Conservation (phyloP, 2,888 invertebrate species). For the Urechis unicinctus region DNA sequence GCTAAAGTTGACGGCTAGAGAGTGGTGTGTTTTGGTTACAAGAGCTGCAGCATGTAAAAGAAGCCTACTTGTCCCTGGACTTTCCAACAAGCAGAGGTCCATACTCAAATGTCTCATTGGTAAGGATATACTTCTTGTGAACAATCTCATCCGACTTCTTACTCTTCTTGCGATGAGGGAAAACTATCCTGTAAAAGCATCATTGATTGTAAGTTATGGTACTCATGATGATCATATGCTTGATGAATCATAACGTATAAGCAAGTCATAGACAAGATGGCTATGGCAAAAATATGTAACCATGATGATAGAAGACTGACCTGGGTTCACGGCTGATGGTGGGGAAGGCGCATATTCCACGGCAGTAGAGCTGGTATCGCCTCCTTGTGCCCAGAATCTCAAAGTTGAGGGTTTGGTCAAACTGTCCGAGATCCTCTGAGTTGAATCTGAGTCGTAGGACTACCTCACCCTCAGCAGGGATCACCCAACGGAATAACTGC, state of each 20-base stretch:
- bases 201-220: background rate
- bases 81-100: slow-evolving; percentile 51
- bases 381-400: slow-evolving; percentile 49
- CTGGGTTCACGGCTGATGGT: slow-evolving; percentile 50
- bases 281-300: background rate
- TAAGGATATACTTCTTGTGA: slow-evolving; percentile 47
- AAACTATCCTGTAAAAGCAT: slow-evolving; percentile 41
- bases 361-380: slow-evolving; percentile 48
- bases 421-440: slow-evolving; percentile 49
- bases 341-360: slow-evolving; percentile 51
- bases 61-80: slow-evolving; percentile 40
- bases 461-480: slow-evolving; percentile 45
- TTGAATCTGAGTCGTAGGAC: slow-evolving; percentile 43
- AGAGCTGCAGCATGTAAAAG: background rate
- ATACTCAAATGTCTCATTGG: slow-evolving; percentile 48
- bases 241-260: background rate
- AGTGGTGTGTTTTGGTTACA: too few species aligned
- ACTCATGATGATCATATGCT: background rate
- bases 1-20: too few species aligned
- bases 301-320: slow-evolving; percentile 23
- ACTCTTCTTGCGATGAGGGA: slow-evolving; percentile 47
- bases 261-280: too few species aligned
- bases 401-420: slow-evolving; percentile 51
- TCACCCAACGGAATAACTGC: slow-evolving; percentile 47
- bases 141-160: slow-evolving; percentile 45